Evolutionary conservation across 2,888 invertebrate species (phyloP), one percentile per base, ranked within the genome.

Genomic region (Dusona sp.): DNA sequence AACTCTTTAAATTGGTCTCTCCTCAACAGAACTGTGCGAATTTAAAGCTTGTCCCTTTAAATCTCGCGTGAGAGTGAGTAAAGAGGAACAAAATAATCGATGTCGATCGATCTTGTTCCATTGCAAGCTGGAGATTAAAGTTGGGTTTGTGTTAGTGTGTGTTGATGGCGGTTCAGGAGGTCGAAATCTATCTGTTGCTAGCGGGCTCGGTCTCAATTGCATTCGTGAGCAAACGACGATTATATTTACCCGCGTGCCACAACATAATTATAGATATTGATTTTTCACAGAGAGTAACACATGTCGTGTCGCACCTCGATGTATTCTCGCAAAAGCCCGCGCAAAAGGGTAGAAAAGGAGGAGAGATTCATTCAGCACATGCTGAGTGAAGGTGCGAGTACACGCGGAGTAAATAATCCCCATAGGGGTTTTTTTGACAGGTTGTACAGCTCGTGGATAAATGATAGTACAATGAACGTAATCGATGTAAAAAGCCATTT

Each of bases 221-320:
- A 64, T 42, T 64, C 77, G 83, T 67, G 83, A 75, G 72, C 67
- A 73, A 80, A 38, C 77, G 42, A 75, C 81, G 84, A 84, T 86
- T 77, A 70, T 83, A 72, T 84, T 81, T 79, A 79, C 68, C 87
- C 80, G 83, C 87, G 89, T 88, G 89, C 90, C 70, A 61, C 88
- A 88, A 91, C 90, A 90, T 91, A 91, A 91, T 92, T 92, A 91
- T 90, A 91, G 91, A 90, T 92, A 92, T 92, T 90, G 92, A 92
- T 92, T 91, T 90, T 85, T 88, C 64, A 68, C 79, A 48, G 64
- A 74, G 74, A 33, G 57, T 48, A 77, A 73, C 73, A 72, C 83
- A 75, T 82, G 82, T 67, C 73, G 48, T 65, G 74, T 70, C 77
- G 77, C 77, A 75, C 48, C 57, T 33, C 64, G 51, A 65, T 73